phyloP scores from a whole-genome alignment of 2,888 invertebrate genomes.

The Hipparchia semele region DNA sequence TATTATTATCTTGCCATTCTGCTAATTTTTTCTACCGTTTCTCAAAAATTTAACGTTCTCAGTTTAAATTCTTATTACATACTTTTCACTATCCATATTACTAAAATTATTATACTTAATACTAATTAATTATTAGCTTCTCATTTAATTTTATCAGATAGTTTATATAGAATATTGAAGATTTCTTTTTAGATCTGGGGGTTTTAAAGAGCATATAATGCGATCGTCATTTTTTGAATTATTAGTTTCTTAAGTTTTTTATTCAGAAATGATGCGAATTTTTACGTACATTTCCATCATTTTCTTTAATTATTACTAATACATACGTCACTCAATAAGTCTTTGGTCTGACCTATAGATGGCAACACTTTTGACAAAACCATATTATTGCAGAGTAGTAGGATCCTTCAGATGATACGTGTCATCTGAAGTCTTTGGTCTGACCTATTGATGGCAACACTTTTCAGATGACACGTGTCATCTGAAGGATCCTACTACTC shows the following conservation, averaged over 20 bases:
- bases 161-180: neutral
- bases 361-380: too few species aligned
- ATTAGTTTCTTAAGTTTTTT: neutral
- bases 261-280: neutral
- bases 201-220: constrained; percentile 9
- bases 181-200: neutral
- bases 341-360: too few species aligned
- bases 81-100: neutral
- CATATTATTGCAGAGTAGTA: too few species aligned
- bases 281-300: constrained; percentile 10
- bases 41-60: neutral
- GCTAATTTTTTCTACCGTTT: constrained; percentile 15
- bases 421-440: too few species aligned
- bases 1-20: constrained; percentile 13
- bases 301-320: constrained; percentile 28
- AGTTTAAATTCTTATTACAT: neutral
- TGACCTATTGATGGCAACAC: too few species aligned
- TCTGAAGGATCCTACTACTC: too few species aligned
- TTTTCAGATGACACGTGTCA: too few species aligned
- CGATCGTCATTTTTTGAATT: neutral
- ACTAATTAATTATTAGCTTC: neutral
- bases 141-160: neutral
- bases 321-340: too few species aligned
- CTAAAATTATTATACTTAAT: neutral
- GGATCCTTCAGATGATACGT: too few species aligned